phyloP scores from a whole-genome alignment of 1,140 invertebrate genomes.

The Oryzaephilus surinamensis region DNA sequence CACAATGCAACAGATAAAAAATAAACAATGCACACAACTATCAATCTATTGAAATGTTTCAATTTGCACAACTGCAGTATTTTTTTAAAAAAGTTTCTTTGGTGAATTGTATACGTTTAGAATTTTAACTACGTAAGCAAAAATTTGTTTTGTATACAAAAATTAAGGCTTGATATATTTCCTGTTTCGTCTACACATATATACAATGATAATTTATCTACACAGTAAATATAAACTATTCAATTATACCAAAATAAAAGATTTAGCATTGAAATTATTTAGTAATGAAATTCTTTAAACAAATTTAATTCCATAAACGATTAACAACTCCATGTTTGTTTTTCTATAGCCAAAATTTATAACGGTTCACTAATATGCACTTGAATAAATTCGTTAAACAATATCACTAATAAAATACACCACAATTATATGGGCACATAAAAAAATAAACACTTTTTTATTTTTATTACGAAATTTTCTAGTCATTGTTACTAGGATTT shows the following conservation, averaged over 20 bases:
- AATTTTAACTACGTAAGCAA: conserved; percentile 14
- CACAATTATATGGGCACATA: not conserved
- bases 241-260: not conserved
- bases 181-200: not conserved
- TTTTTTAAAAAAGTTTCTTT: no score
- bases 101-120: conserved; percentile 1
- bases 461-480: conserved; percentile 22
- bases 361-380: not conserved
- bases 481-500: conserved; percentile 1
- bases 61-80: not conserved
- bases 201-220: not conserved
- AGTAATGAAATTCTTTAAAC: not conserved
- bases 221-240: not conserved
- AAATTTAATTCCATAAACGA: no score
- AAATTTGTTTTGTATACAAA: conserved; percentile 7
- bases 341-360: no score
- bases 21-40: not conserved
- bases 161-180: no score
- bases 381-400: not conserved
- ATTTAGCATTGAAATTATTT: no score
- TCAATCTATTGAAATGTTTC: not conserved
- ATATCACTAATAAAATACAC: not conserved
- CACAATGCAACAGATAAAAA: not conserved
- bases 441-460: conserved; percentile 28
- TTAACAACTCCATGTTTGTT: no score